These are phyloP conservation scores for Eulimnadia texana DNA, from an alignment of 1,140 invertebrate species.

Conservation along the genomic window DNA sequence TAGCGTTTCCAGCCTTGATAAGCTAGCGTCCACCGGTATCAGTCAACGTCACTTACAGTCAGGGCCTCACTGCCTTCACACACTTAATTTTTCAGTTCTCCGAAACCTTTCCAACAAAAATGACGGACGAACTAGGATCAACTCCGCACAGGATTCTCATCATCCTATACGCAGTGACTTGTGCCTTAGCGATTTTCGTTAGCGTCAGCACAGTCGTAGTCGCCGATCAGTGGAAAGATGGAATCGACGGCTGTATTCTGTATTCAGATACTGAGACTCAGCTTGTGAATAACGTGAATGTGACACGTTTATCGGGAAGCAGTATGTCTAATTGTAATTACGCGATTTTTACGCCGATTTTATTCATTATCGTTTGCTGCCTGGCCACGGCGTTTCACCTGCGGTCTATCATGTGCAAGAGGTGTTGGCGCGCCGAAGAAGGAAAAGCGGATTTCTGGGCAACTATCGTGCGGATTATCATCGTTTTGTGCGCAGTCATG, in stretches of 20 bases:
- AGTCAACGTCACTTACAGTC: not conserved
- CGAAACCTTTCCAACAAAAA: too few relatives aligned
- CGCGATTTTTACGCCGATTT: conserved; percentile 12
- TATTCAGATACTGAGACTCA: not conserved
- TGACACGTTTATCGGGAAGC: not conserved
- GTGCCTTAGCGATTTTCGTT: conserved; percentile 2
- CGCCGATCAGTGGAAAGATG: conserved; percentile 13
- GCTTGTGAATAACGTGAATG: not conserved
- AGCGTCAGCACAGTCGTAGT: conserved; percentile 10
- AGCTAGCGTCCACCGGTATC: not conserved
- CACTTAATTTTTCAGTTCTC: not conserved
- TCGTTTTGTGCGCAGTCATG: conserved; percentile 6
- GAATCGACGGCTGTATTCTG: conserved; percentile 13
- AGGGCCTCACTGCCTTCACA: not conserved
- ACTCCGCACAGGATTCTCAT: conserved; percentile 9
- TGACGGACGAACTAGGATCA: conserved; percentile 12
- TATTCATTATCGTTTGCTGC: conserved; percentile 6
- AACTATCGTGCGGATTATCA: conserved; percentile 1
- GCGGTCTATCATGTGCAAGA: conserved; percentile 6
- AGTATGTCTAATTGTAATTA: conserved; percentile 8
- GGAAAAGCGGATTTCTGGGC: conserved; percentile 9
- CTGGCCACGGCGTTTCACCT: conserved; percentile 6
- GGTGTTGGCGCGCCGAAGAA: conserved; percentile 11
- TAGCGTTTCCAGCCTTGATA: not conserved
- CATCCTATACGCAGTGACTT: not conserved